These are phyloP conservation scores for Hydropsyche betteni DNA, from an alignment of 2,888 invertebrate species.

Conservation along the genomic window DNA sequence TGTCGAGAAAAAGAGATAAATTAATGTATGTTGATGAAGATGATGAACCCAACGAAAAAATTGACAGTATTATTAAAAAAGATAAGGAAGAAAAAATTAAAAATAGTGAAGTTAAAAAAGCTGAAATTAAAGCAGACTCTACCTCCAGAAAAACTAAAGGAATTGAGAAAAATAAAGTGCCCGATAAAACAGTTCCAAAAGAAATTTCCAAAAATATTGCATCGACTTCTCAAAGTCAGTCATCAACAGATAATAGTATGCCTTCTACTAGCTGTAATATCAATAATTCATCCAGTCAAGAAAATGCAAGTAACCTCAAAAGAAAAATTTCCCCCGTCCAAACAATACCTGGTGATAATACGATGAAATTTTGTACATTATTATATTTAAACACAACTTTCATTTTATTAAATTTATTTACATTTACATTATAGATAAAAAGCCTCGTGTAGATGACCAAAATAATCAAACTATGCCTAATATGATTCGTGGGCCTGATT, in stretches of 20 bases:
- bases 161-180: too few species aligned
- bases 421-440: conserved; percentile 14
- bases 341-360: not conserved
- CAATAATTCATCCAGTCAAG: not conserved
- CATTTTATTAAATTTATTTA: not conserved
- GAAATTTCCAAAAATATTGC: too few species aligned
- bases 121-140: conserved; percentile 25
- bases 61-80: conserved; percentile 60
- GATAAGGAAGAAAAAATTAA: conserved; percentile 57
- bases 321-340: not conserved
- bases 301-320: not conserved
- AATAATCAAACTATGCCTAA: not conserved
- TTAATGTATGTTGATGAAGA: conserved; percentile 65
- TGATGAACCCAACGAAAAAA: conserved; percentile 58
- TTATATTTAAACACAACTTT: not conserved
- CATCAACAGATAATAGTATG: not conserved
- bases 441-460: conserved; percentile 3
- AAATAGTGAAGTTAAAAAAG: conserved; percentile 33
- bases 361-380: not conserved
- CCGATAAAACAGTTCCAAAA: too few species aligned
- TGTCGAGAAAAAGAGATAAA: conserved; percentile 57
- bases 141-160: too few species aligned
- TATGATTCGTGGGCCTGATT: conserved; percentile 39
- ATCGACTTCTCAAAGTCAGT: too few species aligned
- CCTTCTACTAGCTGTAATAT: not conserved